A percentile compares a stretch with the other conserved stretches of the same genome.
Conservation (phyloP, 2,888 invertebrate species). For the Orchesellides sinensis region DNA sequence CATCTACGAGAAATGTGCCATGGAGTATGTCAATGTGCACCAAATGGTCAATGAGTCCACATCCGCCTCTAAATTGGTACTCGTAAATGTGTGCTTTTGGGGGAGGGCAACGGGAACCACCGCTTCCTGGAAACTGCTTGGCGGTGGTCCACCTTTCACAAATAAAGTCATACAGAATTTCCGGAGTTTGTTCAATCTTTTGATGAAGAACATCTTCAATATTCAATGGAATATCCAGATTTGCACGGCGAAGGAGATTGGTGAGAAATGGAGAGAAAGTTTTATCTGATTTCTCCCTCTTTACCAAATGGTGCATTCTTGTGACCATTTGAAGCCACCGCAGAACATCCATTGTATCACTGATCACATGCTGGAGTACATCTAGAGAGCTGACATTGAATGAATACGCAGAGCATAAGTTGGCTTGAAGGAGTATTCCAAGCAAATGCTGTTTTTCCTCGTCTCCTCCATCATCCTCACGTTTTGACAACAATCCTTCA, state of each 20-base stretch:
- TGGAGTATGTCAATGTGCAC: conserved; percentile 30
- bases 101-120: too few species aligned
- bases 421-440: conserved; percentile 9
- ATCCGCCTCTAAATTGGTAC: background rate
- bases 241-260: background rate
- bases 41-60: background rate
- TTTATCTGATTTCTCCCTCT: background rate
- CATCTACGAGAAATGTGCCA: conserved; percentile 44
- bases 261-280: background rate
- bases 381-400: conserved; percentile 4
- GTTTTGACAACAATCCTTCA: too few species aligned
- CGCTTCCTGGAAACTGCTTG: too few species aligned
- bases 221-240: background rate
- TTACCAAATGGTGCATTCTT: background rate
- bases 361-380: conserved; percentile 18
- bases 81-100: background rate
- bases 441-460: background rate
- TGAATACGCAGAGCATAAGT: conserved; percentile 17
- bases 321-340: conserved; percentile 26
- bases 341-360: conserved; percentile 4
- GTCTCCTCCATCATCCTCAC: background rate
- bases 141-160: background rate
- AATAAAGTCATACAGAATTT: background rate
- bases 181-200: background rate
- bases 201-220: background rate